Evolutionary conservation across 1,140 invertebrate species (phyloP).

Genomic region (Drosophila pseudoobscura): DNA sequence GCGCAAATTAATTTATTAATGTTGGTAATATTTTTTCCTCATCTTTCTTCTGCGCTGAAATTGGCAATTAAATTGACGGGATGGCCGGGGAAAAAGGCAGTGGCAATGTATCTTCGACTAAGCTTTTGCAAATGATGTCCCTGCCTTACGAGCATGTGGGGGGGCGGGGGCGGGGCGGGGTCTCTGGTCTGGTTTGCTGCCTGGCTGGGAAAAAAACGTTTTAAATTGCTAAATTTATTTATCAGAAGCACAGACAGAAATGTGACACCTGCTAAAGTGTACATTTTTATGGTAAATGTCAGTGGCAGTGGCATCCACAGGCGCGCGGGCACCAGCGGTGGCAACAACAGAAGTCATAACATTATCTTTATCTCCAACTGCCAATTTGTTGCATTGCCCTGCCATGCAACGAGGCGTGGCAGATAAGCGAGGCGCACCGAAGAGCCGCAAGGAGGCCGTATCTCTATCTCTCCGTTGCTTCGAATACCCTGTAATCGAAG

Average conservation of each 20-base stretch:
- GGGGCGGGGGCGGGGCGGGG: too few species aligned
- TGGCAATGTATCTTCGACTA: slow-evolving; percentile 25
- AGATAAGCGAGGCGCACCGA: slow-evolving; percentile 46
- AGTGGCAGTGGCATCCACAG: slow-evolving; percentile 2
- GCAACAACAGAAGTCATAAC: slow-evolving; percentile 61
- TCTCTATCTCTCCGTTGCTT: too few species aligned
- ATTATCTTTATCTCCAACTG: slow-evolving; percentile 78
- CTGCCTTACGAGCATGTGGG: slow-evolving; percentile 25
- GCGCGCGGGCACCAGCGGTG: slow-evolving; percentile 11
- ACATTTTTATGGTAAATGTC: slow-evolving; percentile 46
- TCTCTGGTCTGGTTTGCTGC: too few species aligned
- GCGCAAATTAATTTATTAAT: slow-evolving; percentile 75
- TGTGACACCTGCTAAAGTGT: slow-evolving; percentile 76
- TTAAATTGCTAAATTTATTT: slow-evolving; percentile 68
- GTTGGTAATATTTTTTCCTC: slow-evolving; percentile 49
- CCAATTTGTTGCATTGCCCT: slow-evolving; percentile 61
- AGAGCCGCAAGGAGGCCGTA: slow-evolving; percentile 5
- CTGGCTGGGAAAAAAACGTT: slow-evolving; percentile 3
- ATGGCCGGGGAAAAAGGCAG: slow-evolving; percentile 5
- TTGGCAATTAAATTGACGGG: slow-evolving; percentile 69
- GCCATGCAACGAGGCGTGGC: slow-evolving; percentile 35
- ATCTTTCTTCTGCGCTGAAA: slow-evolving; percentile 37
- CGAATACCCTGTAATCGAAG: too few species aligned
- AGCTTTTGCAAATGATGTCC: slow-evolving; percentile 30
- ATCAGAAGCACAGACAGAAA: slow-evolving; percentile 57